Base-by-base conservation (phyloP, 2,888 invertebrate genomes). In the Pecten maximus region DNA sequence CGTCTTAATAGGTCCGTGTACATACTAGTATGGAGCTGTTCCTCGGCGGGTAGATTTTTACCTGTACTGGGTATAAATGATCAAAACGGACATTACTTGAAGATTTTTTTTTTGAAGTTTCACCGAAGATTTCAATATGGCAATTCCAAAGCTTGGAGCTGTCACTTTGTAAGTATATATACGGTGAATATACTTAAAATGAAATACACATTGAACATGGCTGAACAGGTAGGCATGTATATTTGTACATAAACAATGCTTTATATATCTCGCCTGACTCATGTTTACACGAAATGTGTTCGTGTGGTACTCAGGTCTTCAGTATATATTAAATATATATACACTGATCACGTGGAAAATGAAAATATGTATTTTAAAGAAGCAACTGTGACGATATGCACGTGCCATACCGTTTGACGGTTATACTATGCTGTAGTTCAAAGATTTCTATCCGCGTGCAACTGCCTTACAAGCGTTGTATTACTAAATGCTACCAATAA, bases 131-230 rank as follows among this genome's bases (percentile, higher is more conserved):
- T 2, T 74, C 74, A 74, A 74, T 8, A 74, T 74, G 74, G 3
- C 74, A 35, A 74, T 74, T 35, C 74, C 74, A 35, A 74, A 74
- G 16, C 74, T 74, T 10, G 74, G 74, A 74, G 74, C 35, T 74
- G 28, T 74, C 74, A 74, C 74, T 35, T 74, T 74, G 74, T 74
- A 74, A 74, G 74, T 74, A 74, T 74, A 44, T 44, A 44, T 44
- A 44, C 44, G 12, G 8, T 10, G 44, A 44, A 44, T 44, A 44
- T 44, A 44, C 8, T 10, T 6, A 10, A 44, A 44, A 10, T 44
- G 44, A 44, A 44, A 44, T 12, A 12, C n/a, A 44, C 44, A 44
- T 44, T 44, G 12, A 44, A 44, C 44, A 16, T 16, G 23, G 16
- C 19, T 23, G 6, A n/a, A 60, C 60, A 60, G 60, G 60, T n/a